Base-by-base conservation (phyloP, 2,113 vertebrate species). In the Patagioenas fasciata region DNA sequence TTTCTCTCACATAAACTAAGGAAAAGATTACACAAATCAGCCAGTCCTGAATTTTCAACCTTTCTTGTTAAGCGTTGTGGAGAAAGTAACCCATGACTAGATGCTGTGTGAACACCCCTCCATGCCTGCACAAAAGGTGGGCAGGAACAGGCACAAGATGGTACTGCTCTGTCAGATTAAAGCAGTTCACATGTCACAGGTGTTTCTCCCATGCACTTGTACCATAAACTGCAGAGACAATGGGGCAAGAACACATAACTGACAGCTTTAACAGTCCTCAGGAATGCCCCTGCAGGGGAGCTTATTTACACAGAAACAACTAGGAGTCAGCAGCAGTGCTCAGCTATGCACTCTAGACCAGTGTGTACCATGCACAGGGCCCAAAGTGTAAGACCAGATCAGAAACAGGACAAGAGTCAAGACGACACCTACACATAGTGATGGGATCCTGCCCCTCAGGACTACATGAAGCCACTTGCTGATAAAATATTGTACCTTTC, bases 1-100 rank as follows among this genome's bases (percentile, higher is more conserved):
- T 96, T 97, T 83, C 92, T 87, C 67, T 80, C 79, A 91, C 87
- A 88, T 94, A 73, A 80, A 87, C 73, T 72, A 85, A 82, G 88
- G 70, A 90, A 96, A 93, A 44, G 60, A 91, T 85, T 84, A 84
- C 70, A 93, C 72, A 75, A 85, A 65, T 73, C 80, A 92, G 61
- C 25, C 7, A 89, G 62, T 34, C 31, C 86, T 51, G 28, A 79
- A 58, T 69, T 91, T 53, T 14, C 53, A 58, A 93, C 9, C 21
- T 72, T 66, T 71, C 40, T 92, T 66, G 51, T 11, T 42, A 73
- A 86, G 81, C 9, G 13, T 28, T 64, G 15, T 56, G 8, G 31
- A 69, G 34, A 91, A 79, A 74, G 51, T 13, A 92, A 64, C 19
- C 32, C 1, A 0, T n/a, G 18, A 74, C 84, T 51, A 81, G 29